Evolutionary conservation across 2,888 invertebrate genomes (phyloP).

Genomic region (Hedychridium roseum): DNA sequence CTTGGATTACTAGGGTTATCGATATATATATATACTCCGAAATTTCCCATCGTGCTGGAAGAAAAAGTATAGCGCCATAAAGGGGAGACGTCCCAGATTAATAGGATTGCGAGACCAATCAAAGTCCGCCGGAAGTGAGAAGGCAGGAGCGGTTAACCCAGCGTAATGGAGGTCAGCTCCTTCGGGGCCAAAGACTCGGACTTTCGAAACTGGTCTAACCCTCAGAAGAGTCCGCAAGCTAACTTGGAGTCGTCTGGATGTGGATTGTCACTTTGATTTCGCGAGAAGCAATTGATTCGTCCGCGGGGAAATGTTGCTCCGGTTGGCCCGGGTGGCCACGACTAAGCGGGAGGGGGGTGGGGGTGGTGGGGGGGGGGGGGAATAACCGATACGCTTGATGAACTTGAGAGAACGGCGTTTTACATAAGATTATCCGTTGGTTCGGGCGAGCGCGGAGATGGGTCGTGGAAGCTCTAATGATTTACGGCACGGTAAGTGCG

Average conservation of each 20-base stretch:
- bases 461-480: slow-evolving; percentile 40
- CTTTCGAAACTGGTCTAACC: slow-evolving; percentile 46
- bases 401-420: not conserved
- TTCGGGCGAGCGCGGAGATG: not conserved
- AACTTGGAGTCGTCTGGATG: slow-evolving; percentile 32
- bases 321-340: too few relatives aligned
- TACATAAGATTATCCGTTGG: not conserved
- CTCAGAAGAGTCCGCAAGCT: slow-evolving; percentile 25
- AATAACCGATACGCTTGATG: too few relatives aligned
- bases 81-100: slow-evolving; percentile 46
- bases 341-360: too few relatives aligned
- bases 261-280: slow-evolving; percentile 47
- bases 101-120: slow-evolving; percentile 61
- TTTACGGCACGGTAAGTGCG: slow-evolving; percentile 42
- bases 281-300: slow-evolving; percentile 34
- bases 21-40: not conserved
- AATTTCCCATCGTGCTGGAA: too few relatives aligned
- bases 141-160: slow-evolving; percentile 61
- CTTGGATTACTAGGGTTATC: not conserved
- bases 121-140: slow-evolving; percentile 59
- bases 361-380: too few relatives aligned
- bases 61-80: slow-evolving; percentile 16
- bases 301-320: slow-evolving; percentile 8
- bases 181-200: slow-evolving; percentile 52
- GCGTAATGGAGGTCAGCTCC: slow-evolving; percentile 61